Conservation (phyloP, 2,113 vertebrate species). For the Stictonetta naevosa region DNA sequence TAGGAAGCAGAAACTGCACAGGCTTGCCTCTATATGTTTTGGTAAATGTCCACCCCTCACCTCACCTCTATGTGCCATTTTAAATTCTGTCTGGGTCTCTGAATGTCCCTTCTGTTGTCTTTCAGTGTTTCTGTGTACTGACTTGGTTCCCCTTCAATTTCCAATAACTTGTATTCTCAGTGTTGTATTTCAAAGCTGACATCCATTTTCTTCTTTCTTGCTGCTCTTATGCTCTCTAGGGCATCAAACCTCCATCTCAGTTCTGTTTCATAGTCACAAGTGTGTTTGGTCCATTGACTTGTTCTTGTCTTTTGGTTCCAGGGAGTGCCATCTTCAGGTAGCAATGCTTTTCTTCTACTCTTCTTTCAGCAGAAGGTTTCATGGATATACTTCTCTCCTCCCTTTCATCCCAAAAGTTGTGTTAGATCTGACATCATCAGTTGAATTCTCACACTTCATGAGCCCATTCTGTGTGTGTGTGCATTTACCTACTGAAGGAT, state of each 20-base stretch:
- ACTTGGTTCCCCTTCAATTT: neutral
- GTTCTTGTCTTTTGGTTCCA: neutral
- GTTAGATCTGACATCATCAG: neutral
- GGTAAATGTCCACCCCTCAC: neutral
- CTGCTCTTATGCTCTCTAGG: neutral
- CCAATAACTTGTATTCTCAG: neutral
- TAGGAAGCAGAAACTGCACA: accelerated
- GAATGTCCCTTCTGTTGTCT: neutral
- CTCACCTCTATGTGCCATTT: neutral
- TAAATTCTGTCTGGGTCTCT: neutral
- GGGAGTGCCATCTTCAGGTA: neutral
- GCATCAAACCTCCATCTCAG: neutral
- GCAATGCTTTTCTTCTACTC: neutral
- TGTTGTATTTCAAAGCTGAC: neutral
- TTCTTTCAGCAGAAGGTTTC: neutral
- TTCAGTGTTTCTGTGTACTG: neutral
- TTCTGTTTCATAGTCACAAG: neutral
- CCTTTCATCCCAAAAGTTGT: neutral
- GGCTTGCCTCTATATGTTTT: accelerated
- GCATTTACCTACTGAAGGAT: neutral
- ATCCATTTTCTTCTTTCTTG: neutral
- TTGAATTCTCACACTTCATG: neutral
- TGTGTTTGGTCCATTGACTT: neutral
- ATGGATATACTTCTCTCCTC: neutral
- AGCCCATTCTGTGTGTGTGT: neutral